Percentiles rank a stretch among this genome's conserved stretches.
phyloP scores from a whole-genome alignment of 2,113 vertebrate genomes.

The Atlantisia rogersi region DNA sequence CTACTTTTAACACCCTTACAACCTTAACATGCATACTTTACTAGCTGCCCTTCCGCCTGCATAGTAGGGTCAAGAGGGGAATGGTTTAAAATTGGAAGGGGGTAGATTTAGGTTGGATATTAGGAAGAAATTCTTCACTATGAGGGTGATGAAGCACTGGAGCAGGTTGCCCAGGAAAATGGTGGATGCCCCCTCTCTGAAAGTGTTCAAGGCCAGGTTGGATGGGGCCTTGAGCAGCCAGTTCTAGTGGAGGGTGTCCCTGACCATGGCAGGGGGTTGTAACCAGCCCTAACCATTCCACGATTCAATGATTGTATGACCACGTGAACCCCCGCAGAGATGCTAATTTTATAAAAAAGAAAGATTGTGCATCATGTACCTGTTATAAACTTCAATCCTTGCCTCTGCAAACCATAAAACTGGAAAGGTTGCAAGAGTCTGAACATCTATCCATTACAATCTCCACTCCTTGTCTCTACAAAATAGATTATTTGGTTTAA shows the following conservation, averaged over 20 bases:
- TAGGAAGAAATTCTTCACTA: too few species aligned
- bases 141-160: too few species aligned
- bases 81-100: too few species aligned
- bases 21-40: neutral
- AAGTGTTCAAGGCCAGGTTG: too few species aligned
- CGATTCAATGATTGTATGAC: too few species aligned
- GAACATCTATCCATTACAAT: neutral
- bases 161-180: too few species aligned
- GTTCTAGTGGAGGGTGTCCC: too few species aligned
- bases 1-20: neutral
- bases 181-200: too few species aligned
- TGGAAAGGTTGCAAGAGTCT: neutral
- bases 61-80: neutral
- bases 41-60: neutral
- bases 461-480: neutral
- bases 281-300: too few species aligned
- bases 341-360: neutral
- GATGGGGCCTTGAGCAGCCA: too few species aligned
- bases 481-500: neutral
- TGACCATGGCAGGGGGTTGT: too few species aligned
- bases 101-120: too few species aligned
- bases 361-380: neutral
- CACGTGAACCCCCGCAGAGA: neutral
- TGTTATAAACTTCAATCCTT: neutral
- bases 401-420: neutral